Base-by-base conservation (phyloP, 1,140 invertebrate species). In the Drosophila simulans region DNA sequence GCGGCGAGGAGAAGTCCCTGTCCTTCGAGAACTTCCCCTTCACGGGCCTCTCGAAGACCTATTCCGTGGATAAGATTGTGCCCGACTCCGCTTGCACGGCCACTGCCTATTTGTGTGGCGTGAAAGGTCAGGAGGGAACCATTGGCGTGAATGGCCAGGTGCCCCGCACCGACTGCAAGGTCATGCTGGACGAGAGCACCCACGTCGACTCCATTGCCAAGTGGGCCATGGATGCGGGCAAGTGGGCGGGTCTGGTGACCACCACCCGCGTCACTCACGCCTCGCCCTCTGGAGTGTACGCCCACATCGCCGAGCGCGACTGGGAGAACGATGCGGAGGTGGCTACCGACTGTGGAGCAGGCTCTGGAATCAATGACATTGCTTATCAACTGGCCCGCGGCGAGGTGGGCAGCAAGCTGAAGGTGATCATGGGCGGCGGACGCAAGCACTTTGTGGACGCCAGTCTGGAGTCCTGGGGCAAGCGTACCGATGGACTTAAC, bases 201-300 rank as follows among this genome's bases (percentile, higher is more conserved):
- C 93, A 95, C 85, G 94, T 96, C 1, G 80, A 93, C 1, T 96
- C 95, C 5, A 95, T 97, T 63, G 93, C 95, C 2, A 93, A 95
- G 56, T 96, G 95, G 95, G 96, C 96, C 0, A 93, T 95, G 66
- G 93, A 94, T 7, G 93, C 93, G 3, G 96, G 95, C n/a, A 95
- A 96, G 80, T 94, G 94, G 76, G 95, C 96, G 34, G 97, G 97
- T 92, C 81, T 97, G 12, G 95, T 97, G 20, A 97, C 96, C 1
- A 97, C 95, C n/a, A 96, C 96, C 0, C 93, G 96, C n/a, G 93
- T 97, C 8, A 97, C 96, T 0, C 96, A 97, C 78, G 96, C 96
- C 5, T 96, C 96, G 2, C 96, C 96, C 1, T 94, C 95, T 0
- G 93, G 93, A 22, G 92, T 93, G 5, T 98, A 96, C 92, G 96